Evolutionary conservation across 2,888 invertebrate species (phyloP).

Genomic region (Pycnomerus fuliginosus): DNA sequence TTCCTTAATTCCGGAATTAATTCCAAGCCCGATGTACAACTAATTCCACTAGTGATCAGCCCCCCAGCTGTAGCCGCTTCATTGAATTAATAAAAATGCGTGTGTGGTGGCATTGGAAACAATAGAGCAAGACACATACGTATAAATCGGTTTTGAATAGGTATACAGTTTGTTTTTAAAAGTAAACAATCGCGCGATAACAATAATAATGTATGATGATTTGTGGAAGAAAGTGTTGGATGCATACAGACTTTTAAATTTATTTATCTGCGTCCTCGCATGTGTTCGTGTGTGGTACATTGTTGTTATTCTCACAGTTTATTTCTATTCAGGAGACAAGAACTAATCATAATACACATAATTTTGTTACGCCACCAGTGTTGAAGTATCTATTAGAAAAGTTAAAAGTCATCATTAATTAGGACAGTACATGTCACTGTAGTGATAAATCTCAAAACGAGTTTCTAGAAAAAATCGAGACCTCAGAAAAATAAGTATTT

Average conservation of each 20-base stretch:
- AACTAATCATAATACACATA: slow-evolving; percentile 2
- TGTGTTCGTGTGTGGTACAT: slow-evolving; percentile 13
- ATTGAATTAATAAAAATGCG: no score
- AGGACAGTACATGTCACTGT: neutral
- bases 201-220: slow-evolving; percentile 11
- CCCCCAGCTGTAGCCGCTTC: no score
- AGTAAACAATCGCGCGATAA: slow-evolving; percentile 14
- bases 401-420: slow-evolving; percentile 10
- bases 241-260: slow-evolving; percentile 11
- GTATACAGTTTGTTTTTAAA: slow-evolving; percentile 11
- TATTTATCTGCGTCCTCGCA: slow-evolving; percentile 11
- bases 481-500: no score
- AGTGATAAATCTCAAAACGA: no score
- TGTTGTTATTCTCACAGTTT: slow-evolving; percentile 6
- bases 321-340: slow-evolving; percentile 5
- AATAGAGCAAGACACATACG: no score
- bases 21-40: no score
- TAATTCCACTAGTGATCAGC: no score
- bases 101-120: no score
- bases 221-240: slow-evolving; percentile 6
- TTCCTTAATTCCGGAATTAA: no score
- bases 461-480: no score
- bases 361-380: slow-evolving; percentile 5
- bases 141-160: slow-evolving; percentile 8
- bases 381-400: slow-evolving; percentile 3